Evolutionary conservation across 92 coral and sea anemone genomes (phyloP).

Genomic region (Zoanthus sansibaricus): DNA sequence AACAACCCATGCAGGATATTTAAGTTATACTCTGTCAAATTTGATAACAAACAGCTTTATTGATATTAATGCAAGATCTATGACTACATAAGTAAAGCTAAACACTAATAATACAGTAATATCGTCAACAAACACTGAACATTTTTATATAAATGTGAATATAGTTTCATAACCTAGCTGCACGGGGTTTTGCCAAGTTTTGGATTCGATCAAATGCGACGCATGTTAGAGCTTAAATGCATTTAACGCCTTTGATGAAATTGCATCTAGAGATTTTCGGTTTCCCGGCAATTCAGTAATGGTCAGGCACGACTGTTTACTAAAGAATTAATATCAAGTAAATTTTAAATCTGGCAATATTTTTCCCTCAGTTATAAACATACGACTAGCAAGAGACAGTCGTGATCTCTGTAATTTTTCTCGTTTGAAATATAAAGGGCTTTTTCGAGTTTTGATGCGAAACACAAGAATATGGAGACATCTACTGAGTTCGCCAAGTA

Average conservation of each 20-base stretch:
- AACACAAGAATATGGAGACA: background rate
- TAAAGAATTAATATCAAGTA: constrained; percentile 5
- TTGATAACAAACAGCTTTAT: constrained; percentile 29
- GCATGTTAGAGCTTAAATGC: background rate
- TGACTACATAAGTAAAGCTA: constrained; percentile 24
- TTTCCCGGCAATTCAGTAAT: constrained; percentile 30
- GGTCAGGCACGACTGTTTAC: background rate
- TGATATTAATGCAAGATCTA: constrained; percentile 16
- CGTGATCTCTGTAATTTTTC: background rate
- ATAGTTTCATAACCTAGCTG: background rate
- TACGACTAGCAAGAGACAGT: background rate
- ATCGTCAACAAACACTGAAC: constrained; percentile 26
- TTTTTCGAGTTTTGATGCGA: background rate
- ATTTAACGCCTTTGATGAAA: background rate
- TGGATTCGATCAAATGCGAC: background rate
- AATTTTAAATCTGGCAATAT: background rate
- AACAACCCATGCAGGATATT: background rate
- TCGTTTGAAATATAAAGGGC: background rate
- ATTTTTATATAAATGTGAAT: constrained; percentile 1
- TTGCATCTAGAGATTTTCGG: constrained; percentile 9
- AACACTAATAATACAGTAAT: constrained; percentile 33
- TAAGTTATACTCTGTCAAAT: background rate
- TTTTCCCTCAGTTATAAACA: background rate
- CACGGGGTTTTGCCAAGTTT: background rate
- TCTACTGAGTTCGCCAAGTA: no score